Conservation (phyloP, 2,888 invertebrate genomes). For the Parthenolecanium corni region DNA sequence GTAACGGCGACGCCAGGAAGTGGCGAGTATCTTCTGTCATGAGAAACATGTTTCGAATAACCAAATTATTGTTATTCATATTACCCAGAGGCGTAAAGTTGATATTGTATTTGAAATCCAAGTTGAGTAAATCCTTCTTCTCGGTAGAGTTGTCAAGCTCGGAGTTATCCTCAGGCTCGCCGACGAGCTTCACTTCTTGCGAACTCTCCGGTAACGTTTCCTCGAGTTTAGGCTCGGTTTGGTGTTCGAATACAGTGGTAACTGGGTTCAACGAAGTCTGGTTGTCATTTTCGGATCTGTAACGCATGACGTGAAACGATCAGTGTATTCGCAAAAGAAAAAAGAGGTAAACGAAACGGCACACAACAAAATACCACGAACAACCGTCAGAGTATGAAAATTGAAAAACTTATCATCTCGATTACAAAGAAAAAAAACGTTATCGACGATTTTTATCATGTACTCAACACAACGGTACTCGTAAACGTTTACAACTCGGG, state of each 20-base stretch:
- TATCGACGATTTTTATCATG: no score
- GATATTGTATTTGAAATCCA: background rate
- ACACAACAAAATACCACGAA: no score
- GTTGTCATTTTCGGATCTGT: constrained; percentile 32
- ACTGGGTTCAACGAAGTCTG: constrained; percentile 33
- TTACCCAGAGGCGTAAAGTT: constrained; percentile 1
- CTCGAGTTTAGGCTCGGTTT: constrained; percentile 34
- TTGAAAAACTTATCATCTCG: no score
- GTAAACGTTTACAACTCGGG: no score
- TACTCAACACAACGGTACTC: no score
- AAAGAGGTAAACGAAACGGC: no score
- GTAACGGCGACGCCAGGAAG: constrained; percentile 35
- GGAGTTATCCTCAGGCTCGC: background rate
- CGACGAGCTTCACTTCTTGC: constrained; percentile 6
- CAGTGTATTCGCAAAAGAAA: no score
- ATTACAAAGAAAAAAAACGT: no score
- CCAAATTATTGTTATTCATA: constrained; percentile 35
- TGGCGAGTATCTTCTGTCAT: constrained; percentile 36
- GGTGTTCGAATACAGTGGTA: constrained; percentile 34
- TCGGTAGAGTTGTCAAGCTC: constrained; percentile 14
- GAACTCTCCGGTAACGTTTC: constrained; percentile 1
- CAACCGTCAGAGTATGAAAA: no score
- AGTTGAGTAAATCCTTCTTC: constrained; percentile 21
- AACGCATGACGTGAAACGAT: constrained; percentile 10
- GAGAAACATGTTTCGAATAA: constrained; percentile 36